Evolutionary conservation across 1,140 invertebrate genomes (phyloP).

Genomic region (Drosophila subpulchrella): DNA sequence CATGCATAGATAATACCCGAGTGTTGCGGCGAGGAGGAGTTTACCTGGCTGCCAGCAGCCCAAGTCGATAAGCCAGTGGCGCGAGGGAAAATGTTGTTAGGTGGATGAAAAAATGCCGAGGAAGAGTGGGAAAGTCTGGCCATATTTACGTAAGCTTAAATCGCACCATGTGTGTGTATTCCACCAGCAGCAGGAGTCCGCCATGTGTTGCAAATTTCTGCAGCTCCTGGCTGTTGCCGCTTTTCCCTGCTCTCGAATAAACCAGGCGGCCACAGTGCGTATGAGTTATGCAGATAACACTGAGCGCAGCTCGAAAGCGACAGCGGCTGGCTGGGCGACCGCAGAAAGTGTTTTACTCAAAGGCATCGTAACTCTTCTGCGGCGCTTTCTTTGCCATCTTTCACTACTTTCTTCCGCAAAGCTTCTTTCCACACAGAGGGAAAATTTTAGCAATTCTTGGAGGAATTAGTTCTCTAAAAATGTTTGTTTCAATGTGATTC

Average conservation of each 20-base stretch:
- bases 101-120: constrained; percentile 30
- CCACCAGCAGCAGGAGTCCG: constrained; percentile 1
- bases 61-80: constrained; percentile 58
- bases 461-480: no score
- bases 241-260: constrained; percentile 44
- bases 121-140: constrained; percentile 28
- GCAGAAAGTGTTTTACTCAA: constrained; percentile 67
- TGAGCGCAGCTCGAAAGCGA: constrained; percentile 24
- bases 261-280: constrained; percentile 58
- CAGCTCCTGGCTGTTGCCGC: constrained; percentile 27
- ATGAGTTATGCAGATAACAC: constrained; percentile 74
- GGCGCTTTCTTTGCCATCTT: constrained; percentile 11
- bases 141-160: constrained; percentile 64
- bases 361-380: constrained; percentile 62
- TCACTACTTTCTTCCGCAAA: constrained; percentile 4
- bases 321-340: constrained; percentile 33
- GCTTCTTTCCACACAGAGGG: constrained; percentile 11
- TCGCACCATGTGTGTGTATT: constrained; percentile 27
- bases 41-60: constrained; percentile 43
- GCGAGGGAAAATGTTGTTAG: constrained; percentile 30
- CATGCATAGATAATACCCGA: constrained; percentile 63
- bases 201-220: constrained; percentile 53
- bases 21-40: constrained; percentile 35
- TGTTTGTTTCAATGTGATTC: no score
- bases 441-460: not conserved